These are phyloP conservation scores for Trissolcus basalis DNA, from an alignment of 1,140 invertebrate species.

Conservation along the genomic window DNA sequence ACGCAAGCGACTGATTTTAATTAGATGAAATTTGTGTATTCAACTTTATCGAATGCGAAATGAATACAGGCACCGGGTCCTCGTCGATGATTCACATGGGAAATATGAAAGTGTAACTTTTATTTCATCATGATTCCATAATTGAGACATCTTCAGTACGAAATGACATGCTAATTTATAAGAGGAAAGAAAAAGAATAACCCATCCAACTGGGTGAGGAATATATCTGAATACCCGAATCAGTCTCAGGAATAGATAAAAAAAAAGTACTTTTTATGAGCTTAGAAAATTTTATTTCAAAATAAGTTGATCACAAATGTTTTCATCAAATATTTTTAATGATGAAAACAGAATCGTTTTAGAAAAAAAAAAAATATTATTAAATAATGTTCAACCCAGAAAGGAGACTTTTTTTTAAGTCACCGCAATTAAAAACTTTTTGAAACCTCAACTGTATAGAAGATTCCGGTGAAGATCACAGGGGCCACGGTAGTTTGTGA, in stretches of 20 bases:
- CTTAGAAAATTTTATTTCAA: too few relatives aligned
- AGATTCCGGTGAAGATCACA: conserved; percentile 31
- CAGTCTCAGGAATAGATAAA: too few relatives aligned
- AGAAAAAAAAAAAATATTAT: too few relatives aligned
- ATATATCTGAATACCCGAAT: too few relatives aligned
- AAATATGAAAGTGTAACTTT: conserved; percentile 27
- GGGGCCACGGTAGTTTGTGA: conserved; percentile 15
- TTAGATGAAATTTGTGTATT: conserved; percentile 26
- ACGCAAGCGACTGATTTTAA: conserved; percentile 31
- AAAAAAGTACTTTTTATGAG: too few relatives aligned
- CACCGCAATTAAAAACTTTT: too few relatives aligned
- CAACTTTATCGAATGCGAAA: conserved; percentile 19
- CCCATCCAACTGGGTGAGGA: background rate
- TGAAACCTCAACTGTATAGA: background rate
- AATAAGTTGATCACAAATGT: too few relatives aligned
- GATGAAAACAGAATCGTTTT: too few relatives aligned
- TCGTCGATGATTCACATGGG: conserved; percentile 18
- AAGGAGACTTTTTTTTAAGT: too few relatives aligned
- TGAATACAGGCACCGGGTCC: background rate
- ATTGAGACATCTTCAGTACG: conserved; percentile 8
- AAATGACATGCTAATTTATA: conserved; percentile 11
- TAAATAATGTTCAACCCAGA: too few relatives aligned
- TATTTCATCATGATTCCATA: conserved; percentile 19
- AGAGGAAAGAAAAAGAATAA: background rate
- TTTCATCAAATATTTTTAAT: too few relatives aligned